Base-by-base conservation (phyloP, 2,797 vertebrate genomes). In the Siniperca obscura region DNA sequence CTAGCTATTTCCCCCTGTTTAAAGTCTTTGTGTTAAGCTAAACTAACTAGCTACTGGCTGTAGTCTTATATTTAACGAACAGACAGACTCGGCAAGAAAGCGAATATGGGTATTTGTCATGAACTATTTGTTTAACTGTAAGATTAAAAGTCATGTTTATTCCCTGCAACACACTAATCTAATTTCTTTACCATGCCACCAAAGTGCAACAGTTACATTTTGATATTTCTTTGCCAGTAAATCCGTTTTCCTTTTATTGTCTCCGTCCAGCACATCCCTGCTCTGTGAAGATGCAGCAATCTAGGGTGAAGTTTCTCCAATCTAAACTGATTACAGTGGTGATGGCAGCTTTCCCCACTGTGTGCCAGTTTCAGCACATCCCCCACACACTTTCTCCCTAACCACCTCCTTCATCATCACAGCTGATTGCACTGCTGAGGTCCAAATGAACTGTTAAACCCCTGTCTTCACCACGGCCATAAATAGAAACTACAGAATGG, bases 401-500 rank as follows among this genome's bases (percentile, higher is more conserved):
- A 67, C 70, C 56, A 55, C 71, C 74, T 64, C 53, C 52, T 60
- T 81, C 67, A 82, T 91, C 89, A 86, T 92, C 89, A 90, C 92
- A 91, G 90, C 88, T 93, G 93, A 95, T 91, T 92, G 89, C 87
- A 69, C 87, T 62, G 82, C 89, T 83, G 73, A 86, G 74, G 86
- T 89, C 89, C 86, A 88, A 90, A 84, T 87, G 77, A 91, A 82
- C 75, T 69, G 78, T 90, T 94, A 90, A 90, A 89, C 93, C 68
- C 67, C 30, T 30, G 22, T 90, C 74, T 81, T 84, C 57, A 53
- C 76, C 53, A 60, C 1, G 5, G 67, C 80, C 74, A 76, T 64
- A 83, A 90, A 89, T 85, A 91, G 83, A 81, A 83, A 74, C 59
- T 65, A 76, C 57, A 69, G 56, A 84, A 40, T n/a, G 46, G 57